Conservation (phyloP, 2,113 vertebrate species). For the Micromys minutus region DNA sequence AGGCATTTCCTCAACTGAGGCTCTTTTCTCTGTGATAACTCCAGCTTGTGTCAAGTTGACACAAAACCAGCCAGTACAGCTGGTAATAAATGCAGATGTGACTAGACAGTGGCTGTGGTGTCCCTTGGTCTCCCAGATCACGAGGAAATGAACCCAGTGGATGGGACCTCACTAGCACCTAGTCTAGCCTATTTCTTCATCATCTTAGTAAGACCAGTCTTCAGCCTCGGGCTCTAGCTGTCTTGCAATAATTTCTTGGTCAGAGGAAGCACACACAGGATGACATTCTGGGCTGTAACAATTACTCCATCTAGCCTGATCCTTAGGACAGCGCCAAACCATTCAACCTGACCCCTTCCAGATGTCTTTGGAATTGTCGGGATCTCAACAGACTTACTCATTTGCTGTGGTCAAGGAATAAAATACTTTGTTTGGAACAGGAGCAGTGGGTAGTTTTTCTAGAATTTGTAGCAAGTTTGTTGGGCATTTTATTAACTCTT, state of each 20-base stretch:
- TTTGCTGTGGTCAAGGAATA: background rate
- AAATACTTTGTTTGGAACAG: background rate
- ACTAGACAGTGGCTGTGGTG: background rate
- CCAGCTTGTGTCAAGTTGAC: no score
- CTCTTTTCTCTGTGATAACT: no score
- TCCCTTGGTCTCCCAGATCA: background rate
- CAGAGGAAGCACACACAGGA: background rate
- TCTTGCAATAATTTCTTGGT: background rate
- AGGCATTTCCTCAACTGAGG: no score
- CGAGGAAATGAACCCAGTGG: background rate
- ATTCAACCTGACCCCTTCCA: background rate
- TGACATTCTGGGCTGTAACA: background rate
- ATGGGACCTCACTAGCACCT: background rate
- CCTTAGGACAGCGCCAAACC: background rate
- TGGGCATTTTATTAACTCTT: background rate
- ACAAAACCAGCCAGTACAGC: no score
- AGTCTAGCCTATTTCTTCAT: accelerated
- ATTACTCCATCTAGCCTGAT: no score
- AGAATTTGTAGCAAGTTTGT: background rate
- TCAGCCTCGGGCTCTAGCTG: background rate
- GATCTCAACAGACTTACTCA: background rate
- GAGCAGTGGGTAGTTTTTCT: background rate
- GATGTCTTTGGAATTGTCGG: background rate
- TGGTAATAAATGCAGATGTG: background rate
- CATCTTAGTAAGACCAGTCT: background rate